A percentile compares a stretch with the other conserved stretches of the same genome.
Conservation (phyloP, 2,797 vertebrate species). For the Pampus argenteus region DNA sequence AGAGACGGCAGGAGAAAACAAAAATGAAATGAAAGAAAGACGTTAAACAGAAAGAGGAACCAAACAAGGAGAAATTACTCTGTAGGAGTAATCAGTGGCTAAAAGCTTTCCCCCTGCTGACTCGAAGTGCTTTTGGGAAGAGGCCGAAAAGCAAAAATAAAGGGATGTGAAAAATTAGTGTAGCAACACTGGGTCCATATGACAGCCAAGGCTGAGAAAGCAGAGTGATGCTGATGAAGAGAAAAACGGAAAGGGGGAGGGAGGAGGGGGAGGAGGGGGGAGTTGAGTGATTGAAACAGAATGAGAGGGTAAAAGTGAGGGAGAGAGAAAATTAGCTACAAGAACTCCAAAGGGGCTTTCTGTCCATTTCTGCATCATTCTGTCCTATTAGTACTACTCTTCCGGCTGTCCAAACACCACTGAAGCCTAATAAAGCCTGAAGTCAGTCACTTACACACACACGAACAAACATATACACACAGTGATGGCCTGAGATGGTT, state of each 20-base stretch:
- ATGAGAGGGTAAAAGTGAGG: constrained; percentile 70
- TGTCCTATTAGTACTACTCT: constrained; percentile 82
- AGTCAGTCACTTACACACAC: constrained; percentile 72
- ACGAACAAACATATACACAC: constrained; percentile 55
- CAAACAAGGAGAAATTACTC: constrained; percentile 78
- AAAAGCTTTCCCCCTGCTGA: constrained; percentile 82
- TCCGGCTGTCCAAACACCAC: constrained; percentile 84
- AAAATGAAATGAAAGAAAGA: constrained; percentile 32
- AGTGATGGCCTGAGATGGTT: constrained; percentile 66
- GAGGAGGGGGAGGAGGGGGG: not conserved
- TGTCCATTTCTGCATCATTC: constrained; percentile 84
- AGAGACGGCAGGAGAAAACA: not conserved
- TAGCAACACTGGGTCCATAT: constrained; percentile 64
- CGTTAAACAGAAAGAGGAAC: constrained; percentile 53
- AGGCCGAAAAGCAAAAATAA: constrained; percentile 72
- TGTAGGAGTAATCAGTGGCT: constrained; percentile 79
- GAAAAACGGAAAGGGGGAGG: constrained; percentile 31
- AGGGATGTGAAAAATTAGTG: constrained; percentile 77
- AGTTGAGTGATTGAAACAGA: constrained; percentile 74
- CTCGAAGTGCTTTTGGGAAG: constrained; percentile 81
- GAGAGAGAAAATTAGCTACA: constrained; percentile 74
- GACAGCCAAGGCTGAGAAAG: constrained; percentile 73
- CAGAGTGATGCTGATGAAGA: constrained; percentile 61
- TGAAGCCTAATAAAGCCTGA: constrained; percentile 83
- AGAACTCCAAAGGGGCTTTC: constrained; percentile 77